Percentiles rank a stretch among this genome's conserved stretches.
Conservation (phyloP, 2,113 vertebrate genomes). For the Rhea americana region DNA sequence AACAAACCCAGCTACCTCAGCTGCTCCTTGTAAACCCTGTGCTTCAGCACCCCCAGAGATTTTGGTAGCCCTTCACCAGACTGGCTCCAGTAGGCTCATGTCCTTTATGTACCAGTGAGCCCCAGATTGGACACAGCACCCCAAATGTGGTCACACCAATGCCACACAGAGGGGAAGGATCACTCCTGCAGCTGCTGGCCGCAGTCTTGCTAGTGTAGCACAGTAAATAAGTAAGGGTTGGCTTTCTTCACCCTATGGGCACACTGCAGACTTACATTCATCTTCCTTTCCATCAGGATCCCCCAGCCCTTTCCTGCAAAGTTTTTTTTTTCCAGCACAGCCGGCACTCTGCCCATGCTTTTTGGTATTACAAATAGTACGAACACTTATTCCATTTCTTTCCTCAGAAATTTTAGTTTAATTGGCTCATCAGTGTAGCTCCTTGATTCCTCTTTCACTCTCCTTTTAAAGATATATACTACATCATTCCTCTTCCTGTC, state of each 20-base stretch:
- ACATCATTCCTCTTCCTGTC: background rate
- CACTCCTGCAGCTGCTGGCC: background rate
- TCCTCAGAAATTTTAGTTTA: background rate
- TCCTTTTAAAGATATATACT: background rate
- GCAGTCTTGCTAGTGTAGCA: background rate
- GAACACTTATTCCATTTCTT: background rate
- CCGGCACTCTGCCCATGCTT: too few relatives aligned
- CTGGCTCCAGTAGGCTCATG: accelerated
- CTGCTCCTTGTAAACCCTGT: accelerated
- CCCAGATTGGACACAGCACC: background rate
- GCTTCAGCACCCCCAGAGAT: background rate
- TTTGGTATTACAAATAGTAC: background rate
- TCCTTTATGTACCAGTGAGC: background rate
- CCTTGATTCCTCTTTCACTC: background rate
- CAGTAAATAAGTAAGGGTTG: background rate
- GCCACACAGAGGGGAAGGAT: background rate
- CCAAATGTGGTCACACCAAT: background rate
- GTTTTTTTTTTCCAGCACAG: background rate
- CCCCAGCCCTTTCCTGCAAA: background rate
- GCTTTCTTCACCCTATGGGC: background rate
- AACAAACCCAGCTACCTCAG: background rate
- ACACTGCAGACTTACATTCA: background rate
- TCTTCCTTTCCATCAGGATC: background rate
- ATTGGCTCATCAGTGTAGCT: background rate
- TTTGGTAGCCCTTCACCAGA: too few relatives aligned